These are phyloP conservation scores for Belgica antarctica DNA, from an alignment of 2,888 invertebrate genomes.

Conservation along the genomic window DNA sequence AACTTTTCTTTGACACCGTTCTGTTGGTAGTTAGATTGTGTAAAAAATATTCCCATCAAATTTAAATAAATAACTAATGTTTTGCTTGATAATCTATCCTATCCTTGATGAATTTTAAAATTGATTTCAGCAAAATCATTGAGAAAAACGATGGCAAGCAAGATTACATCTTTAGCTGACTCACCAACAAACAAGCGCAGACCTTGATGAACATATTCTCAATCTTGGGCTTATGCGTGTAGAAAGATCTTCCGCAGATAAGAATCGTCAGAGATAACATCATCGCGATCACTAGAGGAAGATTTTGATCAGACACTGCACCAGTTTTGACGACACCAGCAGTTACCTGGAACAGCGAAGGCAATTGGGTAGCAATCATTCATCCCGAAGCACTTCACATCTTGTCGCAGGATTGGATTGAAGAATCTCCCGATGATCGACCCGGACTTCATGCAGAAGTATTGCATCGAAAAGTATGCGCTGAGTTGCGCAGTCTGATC, in stretches of 20 bases:
- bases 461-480: slow-evolving; percentile 27
- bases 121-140: no score
- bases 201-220: slow-evolving; percentile 30
- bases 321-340: no score
- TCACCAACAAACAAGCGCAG: slow-evolving; percentile 1
- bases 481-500: slow-evolving; percentile 1
- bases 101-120: no score
- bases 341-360: slow-evolving; percentile 20
- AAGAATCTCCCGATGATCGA: slow-evolving; percentile 19
- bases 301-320: no score
- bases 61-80: background rate
- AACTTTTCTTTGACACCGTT: background rate
- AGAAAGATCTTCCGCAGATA: background rate
- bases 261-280: background rate
- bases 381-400: slow-evolving; percentile 34
- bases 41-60: background rate
- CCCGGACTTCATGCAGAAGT: slow-evolving; percentile 20
- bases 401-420: slow-evolving; percentile 20
- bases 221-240: background rate
- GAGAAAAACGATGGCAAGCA: no score
- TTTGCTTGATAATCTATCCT: background rate
- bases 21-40: no score
- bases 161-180: no score
- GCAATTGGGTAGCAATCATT: slow-evolving; percentile 18
- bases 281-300: slow-evolving; percentile 21